Conservation (phyloP, 2,797 vertebrate species). For the Alcedo quadribrachys region DNA sequence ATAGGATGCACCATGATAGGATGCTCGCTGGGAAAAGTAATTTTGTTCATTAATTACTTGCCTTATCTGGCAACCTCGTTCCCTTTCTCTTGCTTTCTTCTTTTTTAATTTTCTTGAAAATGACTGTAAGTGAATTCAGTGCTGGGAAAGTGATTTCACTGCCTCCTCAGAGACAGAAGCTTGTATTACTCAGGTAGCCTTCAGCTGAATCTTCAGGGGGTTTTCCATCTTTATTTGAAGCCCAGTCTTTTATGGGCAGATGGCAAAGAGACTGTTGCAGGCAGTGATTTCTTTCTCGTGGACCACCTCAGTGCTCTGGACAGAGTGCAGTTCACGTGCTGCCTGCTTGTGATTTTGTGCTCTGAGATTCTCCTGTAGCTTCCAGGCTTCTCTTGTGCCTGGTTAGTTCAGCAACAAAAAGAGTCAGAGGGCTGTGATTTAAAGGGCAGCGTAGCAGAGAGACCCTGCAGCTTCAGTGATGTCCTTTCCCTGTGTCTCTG, state of each 20-base stretch:
- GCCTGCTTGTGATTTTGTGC: neutral
- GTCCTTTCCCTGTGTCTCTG: neutral
- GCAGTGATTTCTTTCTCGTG: neutral
- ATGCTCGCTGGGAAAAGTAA: slow-evolving; percentile 55
- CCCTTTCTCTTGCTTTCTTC: neutral
- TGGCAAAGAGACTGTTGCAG: neutral
- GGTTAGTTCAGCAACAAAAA: neutral
- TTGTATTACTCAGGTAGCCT: slow-evolving; percentile 36
- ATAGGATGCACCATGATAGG: slow-evolving; percentile 59
- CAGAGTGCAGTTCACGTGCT: neutral
- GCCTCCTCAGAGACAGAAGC: neutral
- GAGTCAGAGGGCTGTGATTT: neutral
- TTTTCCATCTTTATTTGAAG: slow-evolving; percentile 1
- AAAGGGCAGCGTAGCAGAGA: neutral
- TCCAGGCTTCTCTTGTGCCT: neutral
- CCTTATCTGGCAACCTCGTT: slow-evolving; percentile 56
- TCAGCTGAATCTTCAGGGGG: neutral
- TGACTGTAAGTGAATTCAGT: slow-evolving; percentile 15
- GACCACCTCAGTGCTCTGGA: neutral
- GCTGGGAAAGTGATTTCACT: slow-evolving; percentile 1
- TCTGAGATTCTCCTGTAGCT: neutral
- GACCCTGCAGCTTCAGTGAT: neutral
- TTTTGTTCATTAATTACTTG: slow-evolving; percentile 71
- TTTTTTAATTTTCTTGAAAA: slow-evolving; percentile 42
- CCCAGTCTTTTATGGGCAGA: neutral